Evolutionary conservation across 2,888 invertebrate species (phyloP).

Genomic region (Pherbina coryleti): DNA sequence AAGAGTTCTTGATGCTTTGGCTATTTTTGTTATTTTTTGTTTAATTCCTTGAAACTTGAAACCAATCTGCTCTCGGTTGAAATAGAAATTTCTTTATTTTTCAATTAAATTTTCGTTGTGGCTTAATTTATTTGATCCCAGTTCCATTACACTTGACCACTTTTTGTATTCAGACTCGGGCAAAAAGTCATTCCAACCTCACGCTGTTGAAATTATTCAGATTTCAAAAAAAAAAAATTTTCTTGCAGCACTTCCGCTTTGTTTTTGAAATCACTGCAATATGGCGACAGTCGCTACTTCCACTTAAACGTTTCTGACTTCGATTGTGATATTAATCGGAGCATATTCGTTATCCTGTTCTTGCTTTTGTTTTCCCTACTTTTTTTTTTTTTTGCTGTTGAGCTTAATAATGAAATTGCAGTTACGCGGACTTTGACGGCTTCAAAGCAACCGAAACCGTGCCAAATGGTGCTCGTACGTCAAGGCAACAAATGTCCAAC

Average conservation of each 20-base stretch:
- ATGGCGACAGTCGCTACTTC: slow-evolving; percentile 6
- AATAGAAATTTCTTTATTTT: too few species aligned
- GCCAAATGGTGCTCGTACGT: not conserved
- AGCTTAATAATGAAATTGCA: slow-evolving; percentile 17
- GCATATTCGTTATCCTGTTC: not conserved
- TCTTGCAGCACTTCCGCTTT: slow-evolving; percentile 4
- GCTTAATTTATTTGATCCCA: too few species aligned
- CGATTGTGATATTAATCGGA: slow-evolving; percentile 4
- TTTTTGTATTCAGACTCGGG: not conserved
- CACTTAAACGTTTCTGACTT: slow-evolving; percentile 2
- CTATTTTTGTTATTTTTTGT: too few species aligned
- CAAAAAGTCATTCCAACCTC: too few species aligned
- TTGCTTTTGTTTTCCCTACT: not conserved
- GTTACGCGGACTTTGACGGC: not conserved
- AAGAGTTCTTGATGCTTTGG: too few species aligned
- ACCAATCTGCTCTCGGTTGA: too few species aligned
- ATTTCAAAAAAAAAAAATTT: not conserved
- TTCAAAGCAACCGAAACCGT: not conserved
- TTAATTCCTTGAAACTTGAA: too few species aligned
- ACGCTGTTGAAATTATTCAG: not conserved
- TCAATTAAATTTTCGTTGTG: not conserved
- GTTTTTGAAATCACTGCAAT: slow-evolving; percentile 18
- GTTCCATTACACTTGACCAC: not conserved
- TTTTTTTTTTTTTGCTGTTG: not conserved
- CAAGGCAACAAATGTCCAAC: not conserved